Evolutionary conservation across 2,888 invertebrate genomes (phyloP), one percentile per base, ranked within the genome.

Genomic region (Aelia acuminata): DNA sequence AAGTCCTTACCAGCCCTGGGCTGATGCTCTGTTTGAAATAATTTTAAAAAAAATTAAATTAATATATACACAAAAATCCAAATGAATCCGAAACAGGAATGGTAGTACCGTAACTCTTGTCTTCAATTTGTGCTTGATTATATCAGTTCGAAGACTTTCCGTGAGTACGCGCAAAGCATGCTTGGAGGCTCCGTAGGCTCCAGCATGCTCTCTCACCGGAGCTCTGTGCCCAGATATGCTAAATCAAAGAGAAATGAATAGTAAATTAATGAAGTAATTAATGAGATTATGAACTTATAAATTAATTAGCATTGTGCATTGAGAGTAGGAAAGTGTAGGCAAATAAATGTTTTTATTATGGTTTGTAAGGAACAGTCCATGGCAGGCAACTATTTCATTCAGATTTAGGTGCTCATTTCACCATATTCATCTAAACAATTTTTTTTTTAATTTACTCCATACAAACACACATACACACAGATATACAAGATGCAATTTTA

Each of bases 1-100:
- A 89, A 0, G 94, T 94, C 84, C 93, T 93, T 31, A 95, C 94
- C 90, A 94, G 91, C 22, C 95, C 95, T 0, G 95, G 95, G 70
- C 94, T 95, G 80, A 95, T 92, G 90, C 94, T 94, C 95, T 95
- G 91, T 11, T 91, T 91, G 26, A 57, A 26, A 57, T 10, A 26
- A 0, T 57, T 8, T 11, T 22, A 53, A 53, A 18, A 20, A 22
- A n/a, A 20, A n/a, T 10, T n/a, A 53, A n/a, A 57, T 53, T 10
- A 2, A 49, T 50, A 15, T 26, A 70, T 31, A 63, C 15, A 63
- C 20, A 26, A 26, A 15, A 2, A 35, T 70, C 5, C 49, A 18
- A 3, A 70, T 70, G 15, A 15, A 70, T 26, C 18, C 2, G 22
- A 31, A n/a, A 70, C 18, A 18, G 35, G 20, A 70, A n/a, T 85